Conservation (phyloP, 2,888 invertebrate species). For the Polyommatus icarus region DNA sequence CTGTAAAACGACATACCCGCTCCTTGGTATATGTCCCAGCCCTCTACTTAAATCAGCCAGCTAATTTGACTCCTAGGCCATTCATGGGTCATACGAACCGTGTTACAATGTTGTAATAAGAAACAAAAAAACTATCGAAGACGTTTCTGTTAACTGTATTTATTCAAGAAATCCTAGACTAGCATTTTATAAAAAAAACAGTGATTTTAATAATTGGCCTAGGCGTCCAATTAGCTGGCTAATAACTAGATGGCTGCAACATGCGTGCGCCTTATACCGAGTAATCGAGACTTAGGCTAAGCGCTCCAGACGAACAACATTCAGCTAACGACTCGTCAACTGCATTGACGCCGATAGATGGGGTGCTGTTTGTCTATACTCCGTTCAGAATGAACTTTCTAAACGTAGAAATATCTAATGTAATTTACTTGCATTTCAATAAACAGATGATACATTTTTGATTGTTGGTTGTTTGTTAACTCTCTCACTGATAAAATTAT, state of each 20-base stretch:
- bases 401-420: neutral
- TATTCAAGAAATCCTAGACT: too few relatives aligned
- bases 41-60: neutral
- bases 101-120: too few relatives aligned
- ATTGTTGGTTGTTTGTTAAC: too few relatives aligned
- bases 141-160: too few relatives aligned
- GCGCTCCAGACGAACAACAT: neutral
- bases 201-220: neutral
- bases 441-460: too few relatives aligned
- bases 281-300: neutral
- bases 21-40: neutral
- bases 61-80: neutral
- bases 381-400: neutral
- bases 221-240: neutral
- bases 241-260: neutral
- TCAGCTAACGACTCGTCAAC: neutral
- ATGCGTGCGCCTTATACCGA: neutral
- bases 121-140: too few relatives aligned
- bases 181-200: neutral
- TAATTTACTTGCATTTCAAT: too few relatives aligned
- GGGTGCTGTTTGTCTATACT: neutral
- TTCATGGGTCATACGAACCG: too few relatives aligned
- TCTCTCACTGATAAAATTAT: too few relatives aligned
- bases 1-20: neutral
- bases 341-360: neutral